Conservation (phyloP, 2,888 invertebrate species). For the Rotaria socialis region DNA sequence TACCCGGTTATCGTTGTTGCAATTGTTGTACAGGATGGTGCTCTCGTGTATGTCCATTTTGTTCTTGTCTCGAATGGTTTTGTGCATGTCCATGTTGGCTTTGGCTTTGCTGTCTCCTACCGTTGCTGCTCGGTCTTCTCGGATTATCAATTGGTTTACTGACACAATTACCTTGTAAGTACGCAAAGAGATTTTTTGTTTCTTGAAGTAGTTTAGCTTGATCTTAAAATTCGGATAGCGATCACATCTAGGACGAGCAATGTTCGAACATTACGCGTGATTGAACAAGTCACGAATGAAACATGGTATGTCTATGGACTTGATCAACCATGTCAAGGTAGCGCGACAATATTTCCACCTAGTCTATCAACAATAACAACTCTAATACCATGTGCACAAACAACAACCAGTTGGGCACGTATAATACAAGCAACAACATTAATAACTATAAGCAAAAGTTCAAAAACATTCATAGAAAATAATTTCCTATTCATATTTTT, state of each 20-base stretch:
- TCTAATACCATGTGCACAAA: background rate
- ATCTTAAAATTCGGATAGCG: background rate
- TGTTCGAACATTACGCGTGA: background rate
- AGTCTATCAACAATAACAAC: background rate
- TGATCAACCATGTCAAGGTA: background rate
- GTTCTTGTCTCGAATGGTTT: conserved; percentile 6
- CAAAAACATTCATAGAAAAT: background rate
- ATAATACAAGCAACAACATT: background rate
- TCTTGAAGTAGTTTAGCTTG: background rate
- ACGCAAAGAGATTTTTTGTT: background rate
- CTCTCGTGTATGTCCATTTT: background rate
- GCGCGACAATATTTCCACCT: background rate
- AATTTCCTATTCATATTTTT: background rate
- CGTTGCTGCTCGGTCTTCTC: background rate
- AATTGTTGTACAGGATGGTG: conserved; percentile 11
- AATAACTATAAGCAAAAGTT: background rate
- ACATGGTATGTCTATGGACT: conserved; percentile 9
- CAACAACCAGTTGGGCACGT: conserved; percentile 12
- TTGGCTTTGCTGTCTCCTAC: background rate
- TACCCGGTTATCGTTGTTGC: background rate
- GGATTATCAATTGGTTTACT: background rate
- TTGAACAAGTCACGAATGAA: background rate
- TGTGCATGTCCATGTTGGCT: conserved; percentile 24
- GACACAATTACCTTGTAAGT: conserved; percentile 1
- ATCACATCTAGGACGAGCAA: background rate